Base-by-base conservation (phyloP, 2,113 vertebrate species). In the Alectura lathami region DNA sequence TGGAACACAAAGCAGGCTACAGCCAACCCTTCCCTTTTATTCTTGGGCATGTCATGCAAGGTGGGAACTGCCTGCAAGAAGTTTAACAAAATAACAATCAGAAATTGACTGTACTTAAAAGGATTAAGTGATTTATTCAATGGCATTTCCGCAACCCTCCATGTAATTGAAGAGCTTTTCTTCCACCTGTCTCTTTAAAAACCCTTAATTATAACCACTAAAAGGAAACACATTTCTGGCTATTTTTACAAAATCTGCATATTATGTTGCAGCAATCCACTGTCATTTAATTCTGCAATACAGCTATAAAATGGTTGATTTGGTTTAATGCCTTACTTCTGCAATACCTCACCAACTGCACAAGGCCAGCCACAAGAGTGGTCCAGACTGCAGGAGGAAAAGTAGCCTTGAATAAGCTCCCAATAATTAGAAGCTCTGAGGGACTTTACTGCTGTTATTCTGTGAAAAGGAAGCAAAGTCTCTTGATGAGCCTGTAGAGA, bases 101-200 rank as follows among this genome's bases (percentile, higher is more conserved):
- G 70, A 86, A 96, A 94, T 54, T 26, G 4, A 91, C 72, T 84
- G n/a, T 51, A 50, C 82, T 97, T 95, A 77, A 66, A 93, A 77
- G 63, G 64, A 97, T 91, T 94, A 91, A 92, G 57, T 67, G 36
- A 93, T 48, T 96, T 88, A 84, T 93, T 94, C 81, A 89, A 54
- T 60, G 51, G 64, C 74, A 92, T 96, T 97, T 94, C 77, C 85
- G 45, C 81, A 96, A 83, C 50, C 60, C 63, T 94, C 80, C 92
- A 15, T 95, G 75, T 93, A 96, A 96, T 60, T 86, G 88, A 96
- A 94, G 67, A 93, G 27, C 84, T 88, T 78, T 91, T 93, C 60
- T 94, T 84, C 67, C 23, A 88, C 78, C 48, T 78, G 56, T 89
- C 53, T 82, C 64, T 56, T 81, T 30, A 50, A 66, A 77, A 47